Conservation (phyloP, 2,113 vertebrate species). For the Megaptera novaeangliae region DNA sequence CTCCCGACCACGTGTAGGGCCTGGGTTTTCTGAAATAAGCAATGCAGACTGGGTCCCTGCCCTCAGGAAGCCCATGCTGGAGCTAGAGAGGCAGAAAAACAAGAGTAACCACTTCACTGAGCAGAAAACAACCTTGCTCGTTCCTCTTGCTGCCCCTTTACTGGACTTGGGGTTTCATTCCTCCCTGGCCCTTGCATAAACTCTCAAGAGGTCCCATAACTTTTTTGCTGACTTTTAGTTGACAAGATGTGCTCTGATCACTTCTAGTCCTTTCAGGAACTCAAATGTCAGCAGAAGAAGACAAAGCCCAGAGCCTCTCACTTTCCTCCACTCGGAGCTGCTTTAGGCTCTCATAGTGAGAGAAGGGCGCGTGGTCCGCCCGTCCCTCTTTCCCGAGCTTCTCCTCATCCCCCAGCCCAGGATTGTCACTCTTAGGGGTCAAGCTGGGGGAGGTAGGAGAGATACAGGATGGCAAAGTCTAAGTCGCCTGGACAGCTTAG, state of each 20-base stretch:
- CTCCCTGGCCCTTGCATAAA: background rate
- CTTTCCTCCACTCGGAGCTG: background rate
- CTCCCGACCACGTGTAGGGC: no score
- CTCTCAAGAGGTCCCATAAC: background rate
- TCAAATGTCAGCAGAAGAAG: background rate
- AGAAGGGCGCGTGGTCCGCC: background rate
- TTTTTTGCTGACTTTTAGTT: background rate
- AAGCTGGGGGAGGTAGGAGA: background rate
- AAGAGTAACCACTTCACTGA: background rate
- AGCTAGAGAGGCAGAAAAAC: background rate
- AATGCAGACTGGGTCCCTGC: no score
- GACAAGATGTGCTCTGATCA: background rate
- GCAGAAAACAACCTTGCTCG: background rate
- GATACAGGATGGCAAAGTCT: background rate
- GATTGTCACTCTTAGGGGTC: background rate
- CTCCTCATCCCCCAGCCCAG: no score
- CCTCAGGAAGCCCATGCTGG: no score
- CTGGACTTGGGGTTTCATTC: background rate
- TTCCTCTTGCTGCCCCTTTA: background rate
- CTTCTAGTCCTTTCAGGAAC: background rate
- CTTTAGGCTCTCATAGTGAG: background rate
- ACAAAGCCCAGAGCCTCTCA: background rate
- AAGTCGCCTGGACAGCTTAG: background rate
- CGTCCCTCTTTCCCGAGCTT: background rate
- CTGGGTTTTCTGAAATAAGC: background rate